Evolutionary conservation across 2,888 invertebrate genomes (phyloP).

Genomic region (Sclerodermus sp.): DNA sequence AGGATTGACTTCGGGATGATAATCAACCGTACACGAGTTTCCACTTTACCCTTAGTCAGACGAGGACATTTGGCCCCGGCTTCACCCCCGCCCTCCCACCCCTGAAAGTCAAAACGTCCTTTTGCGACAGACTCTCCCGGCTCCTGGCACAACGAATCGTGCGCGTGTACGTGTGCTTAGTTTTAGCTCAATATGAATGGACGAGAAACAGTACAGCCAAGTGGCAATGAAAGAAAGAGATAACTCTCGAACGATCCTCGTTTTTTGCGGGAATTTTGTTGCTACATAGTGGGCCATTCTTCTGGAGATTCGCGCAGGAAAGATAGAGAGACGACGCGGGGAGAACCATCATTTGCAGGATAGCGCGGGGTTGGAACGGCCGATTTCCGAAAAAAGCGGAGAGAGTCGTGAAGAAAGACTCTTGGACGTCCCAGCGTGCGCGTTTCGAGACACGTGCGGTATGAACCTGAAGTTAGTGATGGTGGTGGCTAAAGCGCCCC

Average conservation of each 20-base stretch:
- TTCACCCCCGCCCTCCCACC: neutral
- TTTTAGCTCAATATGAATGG: no score
- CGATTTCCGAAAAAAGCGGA: neutral
- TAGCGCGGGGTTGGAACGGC: neutral
- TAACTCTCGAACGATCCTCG: no score
- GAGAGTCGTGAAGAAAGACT: slow-evolving; percentile 5
- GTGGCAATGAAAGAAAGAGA: no score
- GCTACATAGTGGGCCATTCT: no score
- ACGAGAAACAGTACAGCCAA: no score
- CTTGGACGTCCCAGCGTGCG: slow-evolving; percentile 11
- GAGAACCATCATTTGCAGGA: slow-evolving; percentile 14
- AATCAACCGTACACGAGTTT: slow-evolving; percentile 57
- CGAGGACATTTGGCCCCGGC: slow-evolving; percentile 28
- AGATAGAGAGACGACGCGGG: slow-evolving; percentile 3
- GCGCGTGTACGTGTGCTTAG: no score
- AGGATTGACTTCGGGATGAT: slow-evolving; percentile 56
- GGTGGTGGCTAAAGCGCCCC: slow-evolving; percentile 31
- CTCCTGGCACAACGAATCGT: no score
- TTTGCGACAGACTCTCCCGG: no score
- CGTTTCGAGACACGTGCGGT: slow-evolving; percentile 13
- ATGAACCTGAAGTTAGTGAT: slow-evolving; percentile 6
- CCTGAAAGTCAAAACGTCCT: neutral
- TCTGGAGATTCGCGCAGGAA: no score
- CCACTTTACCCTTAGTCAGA: slow-evolving; percentile 48
- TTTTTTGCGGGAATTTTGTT: no score